Conservation (phyloP, 1,140 invertebrate species). For the Dreissena rostriformis region DNA sequence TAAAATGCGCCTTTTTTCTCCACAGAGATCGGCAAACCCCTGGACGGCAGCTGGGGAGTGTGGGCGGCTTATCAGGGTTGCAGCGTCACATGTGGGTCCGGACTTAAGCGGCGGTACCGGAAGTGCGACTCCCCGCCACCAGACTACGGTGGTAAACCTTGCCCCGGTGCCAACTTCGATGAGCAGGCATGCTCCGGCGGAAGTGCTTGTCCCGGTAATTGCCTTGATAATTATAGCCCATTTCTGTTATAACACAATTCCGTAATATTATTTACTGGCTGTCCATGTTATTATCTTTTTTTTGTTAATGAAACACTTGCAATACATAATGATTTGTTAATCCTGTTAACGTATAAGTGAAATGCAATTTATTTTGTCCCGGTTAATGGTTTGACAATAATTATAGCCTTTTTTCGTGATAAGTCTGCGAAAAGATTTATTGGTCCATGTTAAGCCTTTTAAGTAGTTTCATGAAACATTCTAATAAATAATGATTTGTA, state of each 20-base stretch:
- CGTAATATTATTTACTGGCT: neutral
- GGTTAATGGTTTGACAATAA: no score
- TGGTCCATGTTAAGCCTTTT: no score
- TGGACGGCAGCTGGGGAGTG: constrained; percentile 33
- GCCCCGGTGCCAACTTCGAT: constrained; percentile 16
- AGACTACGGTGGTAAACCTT: constrained; percentile 26
- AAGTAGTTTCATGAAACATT: neutral
- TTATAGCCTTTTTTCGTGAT: no score
- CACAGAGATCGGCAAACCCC: constrained; percentile 26
- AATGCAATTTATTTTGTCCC: no score
- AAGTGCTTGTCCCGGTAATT: constrained; percentile 15
- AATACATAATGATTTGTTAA: neutral
- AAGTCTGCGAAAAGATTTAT: no score
- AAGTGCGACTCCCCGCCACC: constrained; percentile 31
- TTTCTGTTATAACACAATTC: neutral
- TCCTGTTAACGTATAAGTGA: no score
- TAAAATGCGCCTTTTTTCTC: neutral
- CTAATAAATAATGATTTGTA: neutral
- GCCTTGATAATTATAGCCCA: neutral
- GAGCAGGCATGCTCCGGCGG: neutral
- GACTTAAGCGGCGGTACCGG: constrained; percentile 6
- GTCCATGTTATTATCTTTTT: neutral
- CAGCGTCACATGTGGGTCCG: constrained; percentile 34
- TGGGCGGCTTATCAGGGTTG: constrained; percentile 30
- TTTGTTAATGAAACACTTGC: constrained; percentile 1